Evolutionary conservation across 37 sponge, comb jelly and placozoan genomes (phyloP), one percentile per base, ranked within the genome.

Genomic region (Agelas oroides): DNA sequence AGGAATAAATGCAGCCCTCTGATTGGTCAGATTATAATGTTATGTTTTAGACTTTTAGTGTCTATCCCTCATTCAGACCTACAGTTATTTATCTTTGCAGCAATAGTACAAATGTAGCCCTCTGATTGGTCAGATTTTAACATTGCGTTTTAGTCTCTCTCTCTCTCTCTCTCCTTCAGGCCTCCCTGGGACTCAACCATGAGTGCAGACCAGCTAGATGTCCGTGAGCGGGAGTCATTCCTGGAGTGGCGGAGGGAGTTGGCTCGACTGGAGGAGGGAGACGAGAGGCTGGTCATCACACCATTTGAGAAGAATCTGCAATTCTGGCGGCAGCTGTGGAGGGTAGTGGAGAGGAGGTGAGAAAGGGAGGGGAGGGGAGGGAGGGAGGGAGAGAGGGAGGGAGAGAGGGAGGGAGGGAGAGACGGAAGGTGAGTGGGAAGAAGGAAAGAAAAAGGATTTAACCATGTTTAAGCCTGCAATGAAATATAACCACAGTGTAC

Each of bases 251-350:
- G 88, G 67, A 61, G 93, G 21, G 37, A 39, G 16, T 80, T 87
- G 21, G 88, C 86, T 57, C 55, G 59, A 64, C 75, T 92, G 64
- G 85, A 92, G 75, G 85, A 84, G 63, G 86, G 90, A 52, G 76
- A 92, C 69, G 90, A 85, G 65, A 86, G 84, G 69, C 80, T 90
- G 65, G 84, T 74, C 27, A 59, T 96, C 34, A 77, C 88, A 6
- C 83, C 83, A n/a, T 76, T 89, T 63, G 92, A 94, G 84, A 78
- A 81, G 75, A 92, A 97, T 52, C 91, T 83, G 0, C 70, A 94
- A 39, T 94, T 94, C 80, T 85, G 92, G 81, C 77, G 93, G 41
- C 92, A 94, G 84, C 84, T 97, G 39, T 70, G 86, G 66, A 81
- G 94, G 30, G 95, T 92, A 32, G 82, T 94, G 17, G 97, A 93